Base-by-base conservation (phyloP, 2,888 invertebrate genomes). In the Mystacides longicornis region DNA sequence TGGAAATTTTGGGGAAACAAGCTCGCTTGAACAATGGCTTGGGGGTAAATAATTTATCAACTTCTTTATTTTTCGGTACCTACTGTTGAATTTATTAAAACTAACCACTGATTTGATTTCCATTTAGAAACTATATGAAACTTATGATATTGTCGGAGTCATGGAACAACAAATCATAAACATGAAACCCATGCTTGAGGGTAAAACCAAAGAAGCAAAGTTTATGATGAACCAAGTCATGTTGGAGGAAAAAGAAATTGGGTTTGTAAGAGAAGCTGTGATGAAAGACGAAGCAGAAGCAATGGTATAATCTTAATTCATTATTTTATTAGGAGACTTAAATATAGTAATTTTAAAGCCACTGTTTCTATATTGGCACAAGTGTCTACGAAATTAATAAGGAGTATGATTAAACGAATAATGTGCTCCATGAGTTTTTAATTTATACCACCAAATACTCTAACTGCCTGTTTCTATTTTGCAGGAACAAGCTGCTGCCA, bases 91-190 rank as follows among this genome's bases (percentile, higher is more conserved):
- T n/a, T n/a, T n/a, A n/a, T n/a, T n/a, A n/a, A n/a, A n/a, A n/a
- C n/a, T n/a, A n/a, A n/a, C n/a, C n/a, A n/a, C n/a, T n/a, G n/a
- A n/a, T 31, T 31, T 14, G 9, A 31, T 31, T 31, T 31, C 9
- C 7, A 7, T 21, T 3, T 67, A 85, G 81, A 91, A 91, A 81
- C 68, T 91, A 9, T 81, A 85, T 65, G 89, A 90, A 72, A 91
- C 91, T 0, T 89, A 90, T 65, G 81, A 81, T 20, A 80, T 87
- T 18, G 91, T 94, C 1, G 87, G 85, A 23, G 81, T 84, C 3
- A 94, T 95, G 93, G 89, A 92, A 70, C 82, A 84, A 57, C 87
- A 91, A 63, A 74, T 94, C 48, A 84, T 85, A 7, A 82, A 84
- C 1, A 81, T 94, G 76, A 89, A 88, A 61, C 94, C 94, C 0